Conservation (phyloP, 2,797 vertebrate genomes). For the Chelonia mydas region DNA sequence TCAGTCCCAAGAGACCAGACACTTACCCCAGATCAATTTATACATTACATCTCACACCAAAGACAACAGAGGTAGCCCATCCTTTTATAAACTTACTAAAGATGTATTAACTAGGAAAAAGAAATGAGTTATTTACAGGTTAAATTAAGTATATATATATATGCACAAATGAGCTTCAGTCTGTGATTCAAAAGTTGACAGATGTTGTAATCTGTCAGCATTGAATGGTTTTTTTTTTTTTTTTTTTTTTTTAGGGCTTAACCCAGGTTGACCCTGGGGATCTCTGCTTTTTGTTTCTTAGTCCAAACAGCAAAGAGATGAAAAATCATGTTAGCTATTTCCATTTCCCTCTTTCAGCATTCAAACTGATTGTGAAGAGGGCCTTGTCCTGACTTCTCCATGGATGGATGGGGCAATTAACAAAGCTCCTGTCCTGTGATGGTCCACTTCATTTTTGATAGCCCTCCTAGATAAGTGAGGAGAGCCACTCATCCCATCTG, state of each 20-base stretch:
- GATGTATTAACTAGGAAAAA: not conserved
- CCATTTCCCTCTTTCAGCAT: not conserved
- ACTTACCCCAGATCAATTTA: not conserved
- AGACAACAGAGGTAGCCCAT: not conserved
- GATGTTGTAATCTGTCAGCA: not conserved
- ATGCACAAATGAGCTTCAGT: not conserved
- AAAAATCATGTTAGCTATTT: not conserved
- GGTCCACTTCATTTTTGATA: too few species aligned
- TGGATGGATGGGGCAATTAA: not conserved
- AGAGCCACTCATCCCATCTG: too few species aligned
- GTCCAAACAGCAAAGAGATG: not conserved
- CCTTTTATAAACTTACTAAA: not conserved
- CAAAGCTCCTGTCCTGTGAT: not conserved
- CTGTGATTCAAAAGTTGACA: not conserved
- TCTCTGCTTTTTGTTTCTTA: not conserved
- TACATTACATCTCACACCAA: not conserved
- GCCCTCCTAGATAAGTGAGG: too few species aligned
- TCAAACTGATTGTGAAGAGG: not conserved
- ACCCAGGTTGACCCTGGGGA: not conserved
- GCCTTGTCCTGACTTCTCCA: not conserved
- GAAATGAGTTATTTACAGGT: not conserved
- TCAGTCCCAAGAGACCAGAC: not conserved
- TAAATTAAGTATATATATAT: not conserved
- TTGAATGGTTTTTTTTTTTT: not conserved
- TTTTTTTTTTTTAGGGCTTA: not conserved